These are phyloP conservation scores for Geococcyx californianus DNA, from an alignment of 2,113 vertebrate species.

Conservation along the genomic window DNA sequence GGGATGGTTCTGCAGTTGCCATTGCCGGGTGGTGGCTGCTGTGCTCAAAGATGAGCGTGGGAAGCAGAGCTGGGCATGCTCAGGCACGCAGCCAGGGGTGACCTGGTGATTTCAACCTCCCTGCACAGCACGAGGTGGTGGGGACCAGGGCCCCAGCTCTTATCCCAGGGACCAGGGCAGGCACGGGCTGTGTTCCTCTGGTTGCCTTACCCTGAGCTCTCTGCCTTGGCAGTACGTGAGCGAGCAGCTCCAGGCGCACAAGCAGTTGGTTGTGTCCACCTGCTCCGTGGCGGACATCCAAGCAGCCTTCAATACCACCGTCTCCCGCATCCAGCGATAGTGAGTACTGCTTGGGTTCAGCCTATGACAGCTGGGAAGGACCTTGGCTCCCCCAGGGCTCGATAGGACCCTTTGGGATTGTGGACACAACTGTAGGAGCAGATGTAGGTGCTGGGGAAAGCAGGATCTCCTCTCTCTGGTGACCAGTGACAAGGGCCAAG, in stretches of 20 bases:
- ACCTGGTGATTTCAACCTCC: neutral
- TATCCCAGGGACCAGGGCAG: accelerated
- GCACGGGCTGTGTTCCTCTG: neutral
- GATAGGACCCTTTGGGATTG: neutral
- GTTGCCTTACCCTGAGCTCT: neutral
- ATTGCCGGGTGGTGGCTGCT: neutral
- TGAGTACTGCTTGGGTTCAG: slow-evolving; percentile 76
- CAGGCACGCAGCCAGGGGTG: neutral
- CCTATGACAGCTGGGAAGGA: neutral
- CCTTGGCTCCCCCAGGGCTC: neutral
- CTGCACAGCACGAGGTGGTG: accelerated
- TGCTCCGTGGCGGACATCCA: slow-evolving; percentile 93
- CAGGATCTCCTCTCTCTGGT: too few species aligned
- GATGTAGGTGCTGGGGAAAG: neutral
- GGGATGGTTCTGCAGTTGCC: neutral
- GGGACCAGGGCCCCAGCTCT: neutral
- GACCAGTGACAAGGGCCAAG: too few species aligned
- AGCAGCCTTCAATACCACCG: slow-evolving; percentile 96
- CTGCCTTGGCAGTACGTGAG: slow-evolving; percentile 59
- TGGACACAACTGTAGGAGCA: neutral
- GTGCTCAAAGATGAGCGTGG: neutral
- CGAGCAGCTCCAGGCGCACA: slow-evolving; percentile 83
- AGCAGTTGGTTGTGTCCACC: slow-evolving; percentile 92
- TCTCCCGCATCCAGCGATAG: slow-evolving; percentile 97
- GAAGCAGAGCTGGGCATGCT: neutral